These are phyloP conservation scores for Shinisaurus crocodilurus DNA, from an alignment of 2,113 vertebrate species.

Conservation along the genomic window DNA sequence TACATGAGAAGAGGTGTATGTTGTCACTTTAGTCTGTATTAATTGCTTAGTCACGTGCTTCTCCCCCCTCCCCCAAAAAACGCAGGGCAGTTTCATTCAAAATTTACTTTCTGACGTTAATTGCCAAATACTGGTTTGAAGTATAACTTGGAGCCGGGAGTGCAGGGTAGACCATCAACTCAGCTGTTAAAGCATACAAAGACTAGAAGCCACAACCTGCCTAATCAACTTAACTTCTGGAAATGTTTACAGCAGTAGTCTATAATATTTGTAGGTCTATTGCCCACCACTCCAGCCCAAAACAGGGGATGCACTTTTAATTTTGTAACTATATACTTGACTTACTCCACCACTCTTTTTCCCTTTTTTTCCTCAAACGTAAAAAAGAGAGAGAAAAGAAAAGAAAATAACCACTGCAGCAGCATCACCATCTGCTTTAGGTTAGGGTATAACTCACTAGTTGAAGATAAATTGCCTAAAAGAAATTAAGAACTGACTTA, in stretches of 20 bases:
- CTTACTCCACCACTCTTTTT: too few relatives aligned
- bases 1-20: not conserved
- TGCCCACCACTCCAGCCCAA: not conserved
- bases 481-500: too few relatives aligned
- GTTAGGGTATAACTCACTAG: too few relatives aligned
- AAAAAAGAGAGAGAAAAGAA: too few relatives aligned
- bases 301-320: not conserved
- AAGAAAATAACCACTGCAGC: too few relatives aligned
- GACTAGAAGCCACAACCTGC: not conserved
- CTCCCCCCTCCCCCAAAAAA: not conserved
- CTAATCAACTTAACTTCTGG: not conserved
- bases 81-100: not conserved
- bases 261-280: not conserved
- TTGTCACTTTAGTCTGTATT: not conserved
- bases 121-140: not conserved
- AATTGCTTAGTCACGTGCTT: not conserved
- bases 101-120: not conserved
- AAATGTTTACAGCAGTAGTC: not conserved
- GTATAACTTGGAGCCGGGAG: too few relatives aligned
- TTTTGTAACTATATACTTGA: not conserved
- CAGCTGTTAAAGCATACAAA: not conserved
- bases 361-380: too few relatives aligned
- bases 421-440: too few relatives aligned
- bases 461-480: too few relatives aligned
- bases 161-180: not conserved